These are phyloP conservation scores for Tympanuchus pallidicinctus DNA, from an alignment of 2,113 vertebrate genomes.

Conservation along the genomic window DNA sequence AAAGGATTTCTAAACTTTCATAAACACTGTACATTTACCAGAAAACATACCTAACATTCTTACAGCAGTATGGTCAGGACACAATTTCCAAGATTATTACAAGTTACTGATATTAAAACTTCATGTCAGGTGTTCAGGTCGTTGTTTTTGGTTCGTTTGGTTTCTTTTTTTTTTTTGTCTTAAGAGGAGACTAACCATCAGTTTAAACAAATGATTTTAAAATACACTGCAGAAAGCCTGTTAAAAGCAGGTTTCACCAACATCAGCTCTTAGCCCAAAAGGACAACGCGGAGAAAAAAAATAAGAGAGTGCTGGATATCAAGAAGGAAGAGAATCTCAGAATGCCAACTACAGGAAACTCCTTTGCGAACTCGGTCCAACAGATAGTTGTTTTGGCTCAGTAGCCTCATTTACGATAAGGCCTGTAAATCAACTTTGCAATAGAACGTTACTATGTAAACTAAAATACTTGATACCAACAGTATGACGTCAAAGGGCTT, in stretches of 20 bases:
- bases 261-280: slow-evolving; percentile 22
- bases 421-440: slow-evolving; percentile 73
- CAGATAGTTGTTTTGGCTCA: slow-evolving; percentile 45
- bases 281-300: slow-evolving; percentile 11
- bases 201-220: slow-evolving; percentile 63
- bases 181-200: slow-evolving; percentile 63
- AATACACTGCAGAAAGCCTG: slow-evolving; percentile 58
- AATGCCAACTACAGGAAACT: slow-evolving; percentile 52
- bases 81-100: slow-evolving; percentile 82
- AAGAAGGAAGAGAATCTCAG: slow-evolving; percentile 47
- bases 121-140: neutral
- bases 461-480: slow-evolving; percentile 76
- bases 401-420: slow-evolving; percentile 61
- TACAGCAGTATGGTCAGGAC: slow-evolving; percentile 83
- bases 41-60: slow-evolving; percentile 86
- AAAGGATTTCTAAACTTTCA: slow-evolving; percentile 85
- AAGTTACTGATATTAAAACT: slow-evolving; percentile 60
- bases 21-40: slow-evolving; percentile 87
- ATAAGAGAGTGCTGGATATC: neutral
- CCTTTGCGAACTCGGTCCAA: neutral
- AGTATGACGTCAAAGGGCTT: slow-evolving; percentile 62
- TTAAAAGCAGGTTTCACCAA: slow-evolving; percentile 35
- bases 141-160: no score
- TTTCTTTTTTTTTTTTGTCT: neutral
- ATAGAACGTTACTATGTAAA: slow-evolving; percentile 84